These are phyloP conservation scores for Rhinoraja longicauda DNA, from an alignment of 2,797 vertebrate species.

Conservation along the genomic window DNA sequence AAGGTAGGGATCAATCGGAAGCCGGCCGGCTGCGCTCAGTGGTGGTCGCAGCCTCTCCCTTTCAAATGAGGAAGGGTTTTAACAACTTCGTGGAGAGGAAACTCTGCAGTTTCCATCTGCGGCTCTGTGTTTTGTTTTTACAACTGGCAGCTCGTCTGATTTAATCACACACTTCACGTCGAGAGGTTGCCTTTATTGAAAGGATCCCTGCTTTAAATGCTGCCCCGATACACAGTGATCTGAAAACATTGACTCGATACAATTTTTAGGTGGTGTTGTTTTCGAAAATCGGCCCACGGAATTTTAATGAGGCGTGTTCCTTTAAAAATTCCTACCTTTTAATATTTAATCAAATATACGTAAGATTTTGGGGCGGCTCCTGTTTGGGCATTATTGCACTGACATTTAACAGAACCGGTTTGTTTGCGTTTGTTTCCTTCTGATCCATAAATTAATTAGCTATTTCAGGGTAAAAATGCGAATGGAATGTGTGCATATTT, in stretches of 20 bases:
- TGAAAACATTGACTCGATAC: neutral
- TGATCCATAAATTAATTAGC: neutral
- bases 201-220: neutral
- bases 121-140: neutral
- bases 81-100: neutral
- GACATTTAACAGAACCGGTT: constrained; percentile 11
- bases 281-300: neutral
- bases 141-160: neutral
- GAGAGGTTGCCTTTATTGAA: neutral
- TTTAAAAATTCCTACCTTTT: neutral
- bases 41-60: neutral
- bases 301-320: neutral
- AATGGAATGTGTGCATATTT: neutral
- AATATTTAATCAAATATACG: neutral
- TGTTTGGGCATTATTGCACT: neutral
- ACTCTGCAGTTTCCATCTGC: neutral
- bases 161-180: neutral
- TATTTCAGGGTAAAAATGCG: neutral
- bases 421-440: neutral
- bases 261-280: neutral
- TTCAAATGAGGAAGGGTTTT: neutral
- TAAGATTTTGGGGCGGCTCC: neutral
- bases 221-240: neutral
- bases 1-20: neutral
- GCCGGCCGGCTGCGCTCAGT: neutral